phyloP scores from a whole-genome alignment of 2,113 vertebrate genomes.

The Silurus asotus region DNA sequence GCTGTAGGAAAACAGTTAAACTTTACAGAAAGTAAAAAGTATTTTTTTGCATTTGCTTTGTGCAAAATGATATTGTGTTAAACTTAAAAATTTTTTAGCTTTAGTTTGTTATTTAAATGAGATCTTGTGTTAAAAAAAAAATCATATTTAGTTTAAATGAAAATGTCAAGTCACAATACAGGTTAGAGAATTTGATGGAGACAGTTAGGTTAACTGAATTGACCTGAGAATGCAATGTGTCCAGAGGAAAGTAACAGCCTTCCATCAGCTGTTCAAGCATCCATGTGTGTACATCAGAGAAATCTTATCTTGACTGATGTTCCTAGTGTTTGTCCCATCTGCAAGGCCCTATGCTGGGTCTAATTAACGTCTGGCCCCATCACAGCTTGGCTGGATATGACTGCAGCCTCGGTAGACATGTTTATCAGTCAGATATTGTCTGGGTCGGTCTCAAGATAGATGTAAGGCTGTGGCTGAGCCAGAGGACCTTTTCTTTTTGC shows the following conservation, averaged over 20 bases:
- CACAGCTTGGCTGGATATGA: slow-evolving; percentile 23
- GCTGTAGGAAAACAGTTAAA: too few species aligned
- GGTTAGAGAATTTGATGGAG: not conserved
- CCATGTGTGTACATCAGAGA: slow-evolving; percentile 10
- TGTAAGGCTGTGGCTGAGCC: not conserved
- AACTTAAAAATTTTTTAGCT: not conserved
- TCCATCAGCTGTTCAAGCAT: not conserved
- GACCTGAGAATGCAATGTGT: not conserved
- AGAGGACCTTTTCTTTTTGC: not conserved
- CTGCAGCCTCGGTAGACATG: slow-evolving; percentile 19
- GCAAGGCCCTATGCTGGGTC: slow-evolving; percentile 24
- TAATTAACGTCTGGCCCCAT: slow-evolving; percentile 43
- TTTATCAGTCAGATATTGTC: slow-evolving; percentile 31
- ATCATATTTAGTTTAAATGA: not conserved
- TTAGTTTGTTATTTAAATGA: not conserved
- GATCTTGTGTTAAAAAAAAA: not conserved
- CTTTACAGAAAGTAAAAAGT: too few species aligned
- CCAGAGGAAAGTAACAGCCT: not conserved
- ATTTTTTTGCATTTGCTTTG: not conserved
- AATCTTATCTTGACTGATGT: slow-evolving; percentile 41
- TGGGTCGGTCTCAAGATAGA: not conserved
- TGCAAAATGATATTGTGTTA: not conserved
- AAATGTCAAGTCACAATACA: not conserved
- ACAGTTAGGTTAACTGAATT: not conserved
- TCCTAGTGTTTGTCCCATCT: slow-evolving; percentile 42